Evolutionary conservation across 2,888 invertebrate genomes (phyloP), one percentile per base, ranked within the genome.

Genomic region (Epirrhoe alternata): DNA sequence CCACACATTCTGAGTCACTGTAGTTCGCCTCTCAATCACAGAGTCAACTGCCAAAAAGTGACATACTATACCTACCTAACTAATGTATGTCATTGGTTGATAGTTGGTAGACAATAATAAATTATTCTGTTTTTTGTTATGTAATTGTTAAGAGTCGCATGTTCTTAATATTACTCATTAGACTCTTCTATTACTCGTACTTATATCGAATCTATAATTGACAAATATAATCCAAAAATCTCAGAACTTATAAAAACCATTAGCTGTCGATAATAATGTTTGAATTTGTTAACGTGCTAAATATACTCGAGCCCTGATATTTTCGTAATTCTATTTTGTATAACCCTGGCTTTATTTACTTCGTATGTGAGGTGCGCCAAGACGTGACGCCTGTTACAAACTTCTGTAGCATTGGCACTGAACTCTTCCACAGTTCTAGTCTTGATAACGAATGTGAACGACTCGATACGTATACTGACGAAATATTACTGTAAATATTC

Each of bases 361-460:
- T 84, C 83, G 78, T 74, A 77, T 79, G 87, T 75, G 83, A 83
- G 86, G 84, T 88, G 90, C 89, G 92, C 92, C 92, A 93, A 92
- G 84, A 88, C 86, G 84, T 89, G 89, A 91, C 92, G 89, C 87
- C 80, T 80, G 82, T 83, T 84, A 83, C 85, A 83, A 86, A 84
- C 86, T 86, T 83, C 83, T 83, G 79, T 87, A 89, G 80, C 89
- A 89, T 91, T 92, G 91, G 92, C 92, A 91, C 91, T 90, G 88
- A 91, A 90, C 87, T 87, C 83, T 80, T 85, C 84, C 77, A 79
- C 88, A 87, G 85, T 88, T 77, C 86, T 87, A 87, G 87, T 89
- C 86, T 87, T 86, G 92, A 90, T 90, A 87, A 90, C 88, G 87
- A 82, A 82, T 84, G 81, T 83, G 86, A 76, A 84, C 81, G 82